Evolutionary conservation across 2,888 invertebrate genomes (phyloP), one percentile per base, ranked within the genome.

Genomic region (Conchocele bisecta): DNA sequence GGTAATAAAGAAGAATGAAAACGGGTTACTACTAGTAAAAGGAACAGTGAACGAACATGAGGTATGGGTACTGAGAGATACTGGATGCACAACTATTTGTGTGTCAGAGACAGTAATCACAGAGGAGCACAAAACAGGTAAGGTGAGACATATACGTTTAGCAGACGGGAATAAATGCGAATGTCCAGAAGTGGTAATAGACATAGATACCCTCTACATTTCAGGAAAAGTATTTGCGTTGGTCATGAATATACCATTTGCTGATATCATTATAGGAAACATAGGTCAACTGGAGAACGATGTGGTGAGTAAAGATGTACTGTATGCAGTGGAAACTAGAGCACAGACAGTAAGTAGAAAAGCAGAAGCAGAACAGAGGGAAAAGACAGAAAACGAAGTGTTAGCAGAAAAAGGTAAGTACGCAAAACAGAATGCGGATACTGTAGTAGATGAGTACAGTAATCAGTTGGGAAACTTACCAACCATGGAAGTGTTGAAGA

Each of bases 211-310:
- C 15, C 51, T 20, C 15, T 51, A 51, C n/a, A 33, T 51, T 20
- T 7, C 51, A 51, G 51, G 51, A 20, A 51, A 20, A 13, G 51
- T 51, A 15, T 6, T 17, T 51, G 51, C 51, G 20, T 51, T 51
- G 35, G 51, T 51, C 22, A 20, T 51, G 2, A 51, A 51, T 15
- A 51, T 33, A 11, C 51, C 51, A 51, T 51, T 51, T 51, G 51
- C 51, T 33, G 51, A 51, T 33, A 22, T 51, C 11, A 35, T 51
- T 51, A 35, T 51, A 31, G 51, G 51, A 31, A 51, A 51, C 51
- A 29, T 51, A 51, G 51, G 51, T 4, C 5, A 51, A 33, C 2
- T 51, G 3, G 20, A 51, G 31, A 11, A 20, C 22, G 17, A 29
- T 31, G 5, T 6, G n/a, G 28, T 33, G 5, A 5, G 6, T 22